Base-by-base conservation (phyloP, 2,113 vertebrate species). In the Phylloscopus trochiloides region DNA sequence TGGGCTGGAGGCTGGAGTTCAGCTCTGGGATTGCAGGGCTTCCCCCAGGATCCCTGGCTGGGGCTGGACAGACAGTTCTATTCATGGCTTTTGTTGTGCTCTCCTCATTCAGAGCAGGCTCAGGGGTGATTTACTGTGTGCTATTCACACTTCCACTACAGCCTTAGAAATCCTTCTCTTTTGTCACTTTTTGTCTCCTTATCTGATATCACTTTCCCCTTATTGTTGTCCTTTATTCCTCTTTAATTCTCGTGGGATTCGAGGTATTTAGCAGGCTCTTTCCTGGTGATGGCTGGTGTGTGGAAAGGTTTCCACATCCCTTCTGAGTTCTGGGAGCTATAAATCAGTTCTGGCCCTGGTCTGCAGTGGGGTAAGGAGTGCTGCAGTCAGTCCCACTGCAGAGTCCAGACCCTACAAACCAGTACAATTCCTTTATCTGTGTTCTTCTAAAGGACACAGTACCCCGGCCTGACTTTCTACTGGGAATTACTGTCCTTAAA, bases 51-150 rank as follows among this genome's bases (percentile, higher is more conserved):
- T 65, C 45, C 28, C 17, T 67, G 51, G 4, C 36, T 57, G 70
- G 38, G 11, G 32, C 72, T 40, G 88, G 76, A 67, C 5, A 12
- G 43, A 57, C 76, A 55, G 40, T 52, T 62, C 89, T 52, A 1
- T 63, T 85, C 40, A 57, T 38, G 75, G 77, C 89, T 89, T 95
- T 94, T 92, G 81, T 96, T 84, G 86, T 76, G 6, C 52, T 85
- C 47, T 81, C 26, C 79, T 62, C 87, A 57, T 96, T 96, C 54
- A 92, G 76, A 91, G 83, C 70, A 51, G 68, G 77, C 94, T 94
- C 66, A 31, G 87, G 91, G 89, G 3, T 84, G 67, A 92, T 94
- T 95, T 87, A 54, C 84, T 87, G 81, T 96, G 86, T 3, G 8
- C 87, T 85, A 72, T 92, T 89, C 77, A 70, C 28, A 58, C 80